These are phyloP conservation scores for Rallus crepitans DNA, from an alignment of 2,797 vertebrate species.

Conservation along the genomic window DNA sequence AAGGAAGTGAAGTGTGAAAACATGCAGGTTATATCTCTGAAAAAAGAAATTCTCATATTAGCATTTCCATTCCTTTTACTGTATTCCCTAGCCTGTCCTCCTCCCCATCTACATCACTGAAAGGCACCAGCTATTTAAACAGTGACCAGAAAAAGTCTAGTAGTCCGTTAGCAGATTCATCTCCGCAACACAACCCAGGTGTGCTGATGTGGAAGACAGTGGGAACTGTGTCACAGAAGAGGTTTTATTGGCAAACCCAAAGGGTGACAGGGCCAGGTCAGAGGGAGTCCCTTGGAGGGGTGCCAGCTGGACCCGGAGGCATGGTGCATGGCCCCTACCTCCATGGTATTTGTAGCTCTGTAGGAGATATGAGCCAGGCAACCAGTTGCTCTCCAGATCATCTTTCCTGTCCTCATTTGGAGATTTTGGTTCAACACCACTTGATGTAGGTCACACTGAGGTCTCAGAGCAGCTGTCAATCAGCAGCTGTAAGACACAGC, in stretches of 20 bases:
- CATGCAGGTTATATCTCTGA: background rate
- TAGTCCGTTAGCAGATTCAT: background rate
- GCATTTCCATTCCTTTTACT: background rate
- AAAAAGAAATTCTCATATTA: background rate
- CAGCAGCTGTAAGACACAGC: background rate
- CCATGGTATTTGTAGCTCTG: background rate
- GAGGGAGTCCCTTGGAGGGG: background rate
- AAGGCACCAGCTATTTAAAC: background rate
- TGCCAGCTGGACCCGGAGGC: background rate
- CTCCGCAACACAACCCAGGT: background rate
- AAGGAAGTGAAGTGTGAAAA: background rate
- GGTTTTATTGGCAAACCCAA: background rate
- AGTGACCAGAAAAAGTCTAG: background rate
- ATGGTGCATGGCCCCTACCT: background rate
- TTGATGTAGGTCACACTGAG: fast-evolving
- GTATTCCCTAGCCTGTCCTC: background rate
- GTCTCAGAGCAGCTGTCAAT: slow-evolving; percentile 23
- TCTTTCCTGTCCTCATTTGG: background rate
- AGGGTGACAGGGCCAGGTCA: fast-evolving
- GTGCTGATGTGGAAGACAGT: background rate
- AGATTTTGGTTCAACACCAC: background rate
- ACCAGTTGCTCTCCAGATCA: slow-evolving; percentile 26
- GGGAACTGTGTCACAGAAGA: fast-evolving
- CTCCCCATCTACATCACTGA: background rate
- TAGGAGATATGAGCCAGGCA: fast-evolving